Percentiles rank a stretch among this genome's conserved stretches.
phyloP scores from a whole-genome alignment of 2,888 invertebrate species.

The Frankliniella fusca region DNA sequence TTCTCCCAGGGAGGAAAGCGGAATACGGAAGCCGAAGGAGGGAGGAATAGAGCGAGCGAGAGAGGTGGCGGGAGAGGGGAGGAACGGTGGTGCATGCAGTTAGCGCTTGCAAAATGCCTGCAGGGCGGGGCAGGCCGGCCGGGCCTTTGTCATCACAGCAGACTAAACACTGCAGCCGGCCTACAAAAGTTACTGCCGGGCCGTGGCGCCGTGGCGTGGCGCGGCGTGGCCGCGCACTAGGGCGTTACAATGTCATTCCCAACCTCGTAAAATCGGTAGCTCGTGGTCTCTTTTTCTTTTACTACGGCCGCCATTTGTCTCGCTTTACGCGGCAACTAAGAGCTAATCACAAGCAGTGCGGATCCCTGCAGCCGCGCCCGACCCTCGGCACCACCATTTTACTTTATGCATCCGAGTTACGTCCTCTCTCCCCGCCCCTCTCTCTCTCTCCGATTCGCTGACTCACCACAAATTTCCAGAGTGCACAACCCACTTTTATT shows the following conservation, averaged over 20 bases:
- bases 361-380: too few species aligned
- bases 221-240: background rate
- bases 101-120: background rate
- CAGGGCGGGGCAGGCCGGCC: background rate
- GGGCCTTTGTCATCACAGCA: background rate
- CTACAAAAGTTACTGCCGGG: background rate
- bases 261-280: background rate
- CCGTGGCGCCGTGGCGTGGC: background rate
- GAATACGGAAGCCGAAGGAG: too few species aligned
- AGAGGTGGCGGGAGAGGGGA: background rate
- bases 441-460: too few species aligned
- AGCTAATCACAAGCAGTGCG: too few species aligned
- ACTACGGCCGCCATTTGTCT: constrained; percentile 3
- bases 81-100: background rate
- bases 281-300: background rate
- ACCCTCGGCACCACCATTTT: too few species aligned
- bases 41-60: background rate
- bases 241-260: constrained; percentile 22
- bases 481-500: too few species aligned
- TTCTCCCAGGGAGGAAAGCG: too few species aligned
- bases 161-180: background rate
- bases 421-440: too few species aligned
- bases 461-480: too few species aligned
- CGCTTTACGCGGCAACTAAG: background rate
- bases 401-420: too few species aligned